phyloP scores from a whole-genome alignment of 2,797 vertebrate genomes.

The Mormyrus hasselquistii region DNA sequence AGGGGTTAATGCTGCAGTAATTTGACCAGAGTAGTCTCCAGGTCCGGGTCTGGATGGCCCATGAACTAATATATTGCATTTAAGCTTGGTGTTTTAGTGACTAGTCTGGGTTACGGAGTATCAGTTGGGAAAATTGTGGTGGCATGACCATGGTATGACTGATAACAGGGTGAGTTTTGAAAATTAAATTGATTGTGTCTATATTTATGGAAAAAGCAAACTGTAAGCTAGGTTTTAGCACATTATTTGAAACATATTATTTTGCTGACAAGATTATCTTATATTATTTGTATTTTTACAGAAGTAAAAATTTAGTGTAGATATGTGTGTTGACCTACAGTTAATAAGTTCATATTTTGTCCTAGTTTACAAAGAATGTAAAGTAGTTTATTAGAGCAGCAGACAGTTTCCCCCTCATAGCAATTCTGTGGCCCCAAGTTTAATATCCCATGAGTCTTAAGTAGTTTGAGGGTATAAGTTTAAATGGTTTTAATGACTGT shows the following conservation, averaged over 20 bases:
- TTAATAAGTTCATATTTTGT: slow-evolving; percentile 32
- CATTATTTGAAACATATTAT: neutral
- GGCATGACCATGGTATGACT: neutral
- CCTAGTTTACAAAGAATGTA: slow-evolving; percentile 50
- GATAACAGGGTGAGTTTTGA: neutral
- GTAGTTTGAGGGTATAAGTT: slow-evolving; percentile 9
- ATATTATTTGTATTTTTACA: neutral
- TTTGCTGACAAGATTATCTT: neutral
- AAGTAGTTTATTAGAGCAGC: slow-evolving; percentile 56
- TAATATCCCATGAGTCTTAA: slow-evolving; percentile 5
- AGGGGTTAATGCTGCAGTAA: no score
- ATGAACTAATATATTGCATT: neutral
- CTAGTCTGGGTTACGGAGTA: neutral
- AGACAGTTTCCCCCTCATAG: slow-evolving; percentile 38
- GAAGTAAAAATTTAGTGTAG: slow-evolving; percentile 9
- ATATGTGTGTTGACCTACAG: slow-evolving; percentile 14
- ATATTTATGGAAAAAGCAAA: neutral
- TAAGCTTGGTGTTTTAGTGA: neutral
- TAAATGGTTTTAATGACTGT: neutral
- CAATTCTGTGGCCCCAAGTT: slow-evolving; percentile 13
- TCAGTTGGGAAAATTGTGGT: neutral
- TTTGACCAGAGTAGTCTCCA: neutral
- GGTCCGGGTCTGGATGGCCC: neutral
- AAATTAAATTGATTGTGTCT: neutral
- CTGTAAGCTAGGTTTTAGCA: neutral